phyloP scores from a whole-genome alignment of 1,140 invertebrate genomes.

The Drosophila miranda region DNA sequence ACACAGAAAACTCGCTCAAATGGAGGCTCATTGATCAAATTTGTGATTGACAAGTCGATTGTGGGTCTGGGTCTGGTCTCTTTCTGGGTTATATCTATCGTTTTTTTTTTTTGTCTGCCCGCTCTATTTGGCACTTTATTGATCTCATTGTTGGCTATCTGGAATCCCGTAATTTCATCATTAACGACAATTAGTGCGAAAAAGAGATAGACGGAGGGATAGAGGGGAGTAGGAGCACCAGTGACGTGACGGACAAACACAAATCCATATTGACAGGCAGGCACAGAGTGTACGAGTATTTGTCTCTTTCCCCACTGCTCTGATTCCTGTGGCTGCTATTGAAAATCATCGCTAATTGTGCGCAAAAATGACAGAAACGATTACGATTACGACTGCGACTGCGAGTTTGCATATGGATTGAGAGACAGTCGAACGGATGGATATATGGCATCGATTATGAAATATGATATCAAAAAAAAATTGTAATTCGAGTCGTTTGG shows the following conservation, averaged over 20 bases:
- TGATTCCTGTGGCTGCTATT: slow-evolving; percentile 31
- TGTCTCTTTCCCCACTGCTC: slow-evolving; percentile 15
- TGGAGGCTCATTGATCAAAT: slow-evolving; percentile 44
- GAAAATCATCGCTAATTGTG: slow-evolving; percentile 40
- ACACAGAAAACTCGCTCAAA: slow-evolving; percentile 9
- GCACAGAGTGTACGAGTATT: slow-evolving; percentile 18
- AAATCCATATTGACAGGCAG: slow-evolving; percentile 43
- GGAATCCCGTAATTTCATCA: slow-evolving; percentile 42
- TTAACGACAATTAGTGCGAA: slow-evolving; percentile 42
- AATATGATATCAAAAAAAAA: slow-evolving; percentile 18
- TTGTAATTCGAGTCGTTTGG: slow-evolving; percentile 16
- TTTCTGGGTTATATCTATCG: slow-evolving; percentile 22
- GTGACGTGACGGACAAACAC: slow-evolving; percentile 1
- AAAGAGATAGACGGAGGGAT: background rate
- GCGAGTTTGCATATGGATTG: slow-evolving; percentile 3
- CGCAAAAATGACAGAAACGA: slow-evolving; percentile 18
- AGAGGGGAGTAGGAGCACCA: background rate
- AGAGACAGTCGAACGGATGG: slow-evolving; percentile 36
- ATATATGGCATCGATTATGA: slow-evolving; percentile 27
- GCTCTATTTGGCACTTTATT: slow-evolving; percentile 50
- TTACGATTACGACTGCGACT: background rate
- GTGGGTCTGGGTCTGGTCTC: slow-evolving; percentile 4
- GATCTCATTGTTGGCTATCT: slow-evolving; percentile 36
- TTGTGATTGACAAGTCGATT: slow-evolving; percentile 46
- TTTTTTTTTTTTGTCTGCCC: slow-evolving; percentile 9